These are phyloP conservation scores for Sipha flava DNA, from an alignment of 1,140 invertebrate genomes.

Conservation along the genomic window DNA sequence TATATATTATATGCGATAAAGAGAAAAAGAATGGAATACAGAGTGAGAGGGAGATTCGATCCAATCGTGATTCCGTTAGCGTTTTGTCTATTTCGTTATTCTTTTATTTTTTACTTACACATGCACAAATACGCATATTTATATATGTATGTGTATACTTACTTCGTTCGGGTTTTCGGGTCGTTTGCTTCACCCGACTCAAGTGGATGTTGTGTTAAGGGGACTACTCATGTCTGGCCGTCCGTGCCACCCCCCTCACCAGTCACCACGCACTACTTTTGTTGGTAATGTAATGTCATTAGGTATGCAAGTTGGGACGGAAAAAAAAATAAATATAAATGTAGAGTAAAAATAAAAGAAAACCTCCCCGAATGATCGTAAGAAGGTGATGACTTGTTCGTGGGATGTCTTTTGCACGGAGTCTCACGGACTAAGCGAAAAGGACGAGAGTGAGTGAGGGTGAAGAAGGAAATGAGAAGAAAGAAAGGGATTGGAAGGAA, in stretches of 20 bases:
- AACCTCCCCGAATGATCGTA: conserved; percentile 11
- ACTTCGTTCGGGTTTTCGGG: background rate
- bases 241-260: too few species aligned
- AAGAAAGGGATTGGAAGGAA: too few species aligned
- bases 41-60: background rate
- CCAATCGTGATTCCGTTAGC: background rate
- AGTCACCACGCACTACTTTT: background rate
- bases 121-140: background rate
- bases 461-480: too few species aligned
- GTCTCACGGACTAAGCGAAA: background rate
- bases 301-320: background rate
- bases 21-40: background rate
- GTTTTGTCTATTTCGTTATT: conserved; percentile 7
- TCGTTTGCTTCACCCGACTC: background rate
- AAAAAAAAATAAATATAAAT: background rate
- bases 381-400: conserved; percentile 18
- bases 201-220: background rate
- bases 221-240: background rate
- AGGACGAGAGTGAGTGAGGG: too few species aligned
- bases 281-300: background rate
- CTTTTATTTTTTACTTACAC: background rate
- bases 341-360: too few species aligned
- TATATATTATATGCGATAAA: too few species aligned
- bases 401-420: background rate
- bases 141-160: background rate